These are phyloP conservation scores for Syngnathus scovelli DNA, from an alignment of 2,113 vertebrate genomes.

Conservation along the genomic window DNA sequence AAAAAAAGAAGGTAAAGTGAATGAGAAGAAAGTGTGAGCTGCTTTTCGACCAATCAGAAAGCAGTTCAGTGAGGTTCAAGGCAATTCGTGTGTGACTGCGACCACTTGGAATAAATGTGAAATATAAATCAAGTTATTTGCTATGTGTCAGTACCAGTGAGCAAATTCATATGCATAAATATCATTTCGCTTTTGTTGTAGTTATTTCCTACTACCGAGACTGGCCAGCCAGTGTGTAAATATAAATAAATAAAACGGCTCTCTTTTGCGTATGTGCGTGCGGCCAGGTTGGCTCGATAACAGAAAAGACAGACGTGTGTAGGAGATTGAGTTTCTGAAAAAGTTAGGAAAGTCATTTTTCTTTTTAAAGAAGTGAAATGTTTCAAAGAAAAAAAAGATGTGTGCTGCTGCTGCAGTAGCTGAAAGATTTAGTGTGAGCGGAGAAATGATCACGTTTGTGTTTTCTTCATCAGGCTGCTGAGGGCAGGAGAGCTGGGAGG, in stretches of 20 bases:
- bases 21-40: background rate
- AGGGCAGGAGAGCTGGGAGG: background rate
- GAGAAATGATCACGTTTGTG: background rate
- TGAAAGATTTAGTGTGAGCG: background rate
- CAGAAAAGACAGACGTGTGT: background rate
- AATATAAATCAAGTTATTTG: background rate
- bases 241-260: conserved; percentile 77
- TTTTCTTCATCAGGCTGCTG: conserved; percentile 8
- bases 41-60: background rate
- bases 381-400: background rate
- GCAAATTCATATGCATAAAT: background rate
- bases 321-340: background rate
- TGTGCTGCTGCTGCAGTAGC: background rate
- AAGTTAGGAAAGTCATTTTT: too few species aligned
- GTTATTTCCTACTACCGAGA: background rate
- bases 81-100: background rate
- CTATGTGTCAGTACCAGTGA: conserved; percentile 16
- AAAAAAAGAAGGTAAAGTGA: background rate
- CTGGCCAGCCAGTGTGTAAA: conserved; percentile 44
- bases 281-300: conserved; percentile 6
- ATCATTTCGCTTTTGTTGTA: background rate
- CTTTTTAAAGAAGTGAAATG: background rate
- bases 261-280: conserved; percentile 25
- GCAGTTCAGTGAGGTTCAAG: background rate
- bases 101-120: background rate